Conservation (phyloP, 2,888 invertebrate genomes). For the Willowsia nigromaculata region DNA sequence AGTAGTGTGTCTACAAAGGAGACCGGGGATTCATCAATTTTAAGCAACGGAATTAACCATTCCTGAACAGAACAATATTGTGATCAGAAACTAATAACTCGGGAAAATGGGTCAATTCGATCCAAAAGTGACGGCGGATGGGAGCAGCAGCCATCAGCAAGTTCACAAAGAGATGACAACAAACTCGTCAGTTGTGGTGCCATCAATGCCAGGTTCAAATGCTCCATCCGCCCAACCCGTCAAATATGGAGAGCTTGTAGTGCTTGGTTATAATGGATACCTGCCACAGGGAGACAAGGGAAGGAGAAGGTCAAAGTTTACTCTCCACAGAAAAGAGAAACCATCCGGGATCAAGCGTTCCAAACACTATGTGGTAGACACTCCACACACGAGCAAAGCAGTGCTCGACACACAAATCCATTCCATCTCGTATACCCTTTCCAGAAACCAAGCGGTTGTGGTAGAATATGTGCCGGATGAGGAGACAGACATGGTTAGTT, state of each 20-base stretch:
- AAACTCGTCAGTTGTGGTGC: constrained; percentile 63
- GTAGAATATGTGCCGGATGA: constrained; percentile 98
- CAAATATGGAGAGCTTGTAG: constrained; percentile 96
- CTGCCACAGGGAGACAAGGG: constrained; percentile 96
- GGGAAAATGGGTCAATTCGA: constrained; percentile 77
- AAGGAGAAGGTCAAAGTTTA: constrained; percentile 95
- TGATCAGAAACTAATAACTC: not conserved
- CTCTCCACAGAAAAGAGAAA: constrained; percentile 90
- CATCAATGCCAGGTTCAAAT: constrained; percentile 56
- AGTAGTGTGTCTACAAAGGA: not conserved
- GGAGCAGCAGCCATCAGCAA: constrained; percentile 70
- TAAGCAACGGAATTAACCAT: not conserved
- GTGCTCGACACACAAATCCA: constrained; percentile 95
- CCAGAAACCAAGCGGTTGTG: constrained; percentile 97
- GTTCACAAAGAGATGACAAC: constrained; percentile 74
- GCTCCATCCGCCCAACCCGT: constrained; percentile 80
- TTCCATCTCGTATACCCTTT: constrained; percentile 97
- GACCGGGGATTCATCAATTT: not conserved
- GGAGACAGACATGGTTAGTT: constrained; percentile 90
- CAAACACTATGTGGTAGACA: constrained; percentile 97
- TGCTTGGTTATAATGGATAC: constrained; percentile 97
- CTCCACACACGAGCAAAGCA: constrained; percentile 88
- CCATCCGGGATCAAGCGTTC: constrained; percentile 96
- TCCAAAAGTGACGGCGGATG: constrained; percentile 76
- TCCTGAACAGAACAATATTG: not conserved